A percentile compares a stretch with the other conserved stretches of the same genome.
These are phyloP conservation scores for Propithecus deckenii DNA, from an alignment of 2,797 vertebrate genomes.

Conservation along the genomic window DNA sequence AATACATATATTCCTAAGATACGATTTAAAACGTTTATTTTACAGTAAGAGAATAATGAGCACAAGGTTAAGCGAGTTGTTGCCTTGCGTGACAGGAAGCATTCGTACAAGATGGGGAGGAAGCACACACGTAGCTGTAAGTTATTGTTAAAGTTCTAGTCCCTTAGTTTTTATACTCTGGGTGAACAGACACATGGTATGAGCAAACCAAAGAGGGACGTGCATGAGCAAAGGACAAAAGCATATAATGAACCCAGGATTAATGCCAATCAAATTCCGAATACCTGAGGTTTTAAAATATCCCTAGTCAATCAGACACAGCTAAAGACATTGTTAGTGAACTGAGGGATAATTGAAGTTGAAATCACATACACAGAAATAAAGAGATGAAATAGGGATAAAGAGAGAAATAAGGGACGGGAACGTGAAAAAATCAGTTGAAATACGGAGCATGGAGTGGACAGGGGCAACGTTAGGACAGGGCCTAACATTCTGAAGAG, in stretches of 20 bases:
- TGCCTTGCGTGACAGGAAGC: background rate
- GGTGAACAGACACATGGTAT: background rate
- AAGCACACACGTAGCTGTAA: background rate
- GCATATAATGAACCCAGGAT: background rate
- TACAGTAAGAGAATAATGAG: background rate
- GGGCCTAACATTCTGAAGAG: background rate
- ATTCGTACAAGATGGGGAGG: background rate
- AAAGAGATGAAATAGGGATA: background rate
- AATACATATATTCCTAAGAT: background rate
- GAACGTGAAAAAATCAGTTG: background rate
- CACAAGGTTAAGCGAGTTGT: background rate
- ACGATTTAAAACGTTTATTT: background rate
- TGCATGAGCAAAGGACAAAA: background rate
- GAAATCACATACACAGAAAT: background rate
- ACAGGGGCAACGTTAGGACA: background rate
- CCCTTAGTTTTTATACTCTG: background rate
- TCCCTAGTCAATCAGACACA: background rate
- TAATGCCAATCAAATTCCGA: background rate
- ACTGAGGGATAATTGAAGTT: background rate
- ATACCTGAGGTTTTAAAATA: background rate
- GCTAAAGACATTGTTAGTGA: background rate
- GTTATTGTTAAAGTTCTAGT: background rate
- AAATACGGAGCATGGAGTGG: background rate
- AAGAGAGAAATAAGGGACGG: background rate
- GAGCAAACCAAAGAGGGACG: background rate